Conservation (phyloP, 2,888 invertebrate genomes). For the Celastrina argiolus region DNA sequence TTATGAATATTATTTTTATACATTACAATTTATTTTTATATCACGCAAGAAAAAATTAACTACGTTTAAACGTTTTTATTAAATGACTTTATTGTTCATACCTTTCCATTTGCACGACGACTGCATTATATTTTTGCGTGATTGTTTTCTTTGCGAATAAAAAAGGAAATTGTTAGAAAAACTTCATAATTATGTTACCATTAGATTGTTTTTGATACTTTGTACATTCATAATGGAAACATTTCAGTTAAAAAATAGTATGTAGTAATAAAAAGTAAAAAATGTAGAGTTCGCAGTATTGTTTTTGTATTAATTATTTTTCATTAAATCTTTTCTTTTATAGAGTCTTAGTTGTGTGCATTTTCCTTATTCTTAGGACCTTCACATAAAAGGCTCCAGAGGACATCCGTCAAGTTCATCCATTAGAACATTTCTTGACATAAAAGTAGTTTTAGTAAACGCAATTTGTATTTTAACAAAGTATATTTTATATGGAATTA, state of each 20-base stretch:
- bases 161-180: neutral
- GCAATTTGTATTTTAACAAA: neutral
- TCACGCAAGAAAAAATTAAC: neutral
- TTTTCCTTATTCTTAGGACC: slow-evolving; percentile 3
- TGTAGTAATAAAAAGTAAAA: neutral
- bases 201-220: neutral
- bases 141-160: neutral
- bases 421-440: neutral
- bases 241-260: neutral
- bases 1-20: neutral
- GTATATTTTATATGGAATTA: neutral
- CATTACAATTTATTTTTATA: neutral
- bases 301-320: neutral
- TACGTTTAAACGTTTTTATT: neutral
- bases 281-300: neutral
- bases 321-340: neutral
- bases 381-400: neutral
- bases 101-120: slow-evolving; percentile 2
- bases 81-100: slow-evolving; percentile 8
- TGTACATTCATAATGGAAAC: neutral
- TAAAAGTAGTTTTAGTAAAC: neutral
- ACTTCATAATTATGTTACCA: neutral
- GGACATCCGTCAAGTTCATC: neutral
- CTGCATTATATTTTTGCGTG: slow-evolving; percentile 1
- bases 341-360: neutral